Evolutionary conservation across 2,113 vertebrate species (phyloP).

Genomic region (Dipodomys ordii): DNA sequence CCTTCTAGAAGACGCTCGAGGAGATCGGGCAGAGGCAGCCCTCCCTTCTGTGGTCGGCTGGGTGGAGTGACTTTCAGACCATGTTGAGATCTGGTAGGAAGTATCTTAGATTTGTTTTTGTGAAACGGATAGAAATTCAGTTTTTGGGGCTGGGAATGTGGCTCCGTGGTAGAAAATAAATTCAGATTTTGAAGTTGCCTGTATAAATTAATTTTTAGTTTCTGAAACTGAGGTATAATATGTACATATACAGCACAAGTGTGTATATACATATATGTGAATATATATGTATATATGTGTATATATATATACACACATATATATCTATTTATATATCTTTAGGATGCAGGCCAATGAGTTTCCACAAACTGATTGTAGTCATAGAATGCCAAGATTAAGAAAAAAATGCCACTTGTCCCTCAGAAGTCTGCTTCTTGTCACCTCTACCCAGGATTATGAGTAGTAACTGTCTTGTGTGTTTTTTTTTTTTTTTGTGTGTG

Average conservation of each 20-base stretch:
- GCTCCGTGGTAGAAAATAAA: too few relatives aligned
- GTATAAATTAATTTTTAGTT: background rate
- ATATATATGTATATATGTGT: background rate
- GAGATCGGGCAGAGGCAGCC: background rate
- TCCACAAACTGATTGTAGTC: background rate
- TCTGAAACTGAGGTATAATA: background rate
- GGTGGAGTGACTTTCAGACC: background rate
- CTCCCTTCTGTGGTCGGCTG: background rate
- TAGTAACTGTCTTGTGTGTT: too few relatives aligned
- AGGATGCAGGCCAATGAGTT: background rate
- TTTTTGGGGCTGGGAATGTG: background rate
- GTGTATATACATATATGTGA: too few relatives aligned
- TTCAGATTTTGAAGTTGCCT: background rate
- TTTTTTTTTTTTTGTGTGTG: too few relatives aligned
- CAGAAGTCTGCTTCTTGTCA: background rate
- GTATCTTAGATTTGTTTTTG: constrained; percentile 4
- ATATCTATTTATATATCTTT: background rate
- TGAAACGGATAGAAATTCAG: constrained; percentile 15
- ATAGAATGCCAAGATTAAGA: background rate
- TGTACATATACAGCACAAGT: too few relatives aligned
- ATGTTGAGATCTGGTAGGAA: background rate
- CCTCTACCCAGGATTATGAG: background rate
- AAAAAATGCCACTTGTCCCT: background rate
- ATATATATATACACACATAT: too few relatives aligned
- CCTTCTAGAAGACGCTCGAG: background rate